Evolutionary conservation across 2,797 vertebrate species (phyloP), one percentile per base, ranked within the genome.

Genomic region (Danio albolineatus): DNA sequence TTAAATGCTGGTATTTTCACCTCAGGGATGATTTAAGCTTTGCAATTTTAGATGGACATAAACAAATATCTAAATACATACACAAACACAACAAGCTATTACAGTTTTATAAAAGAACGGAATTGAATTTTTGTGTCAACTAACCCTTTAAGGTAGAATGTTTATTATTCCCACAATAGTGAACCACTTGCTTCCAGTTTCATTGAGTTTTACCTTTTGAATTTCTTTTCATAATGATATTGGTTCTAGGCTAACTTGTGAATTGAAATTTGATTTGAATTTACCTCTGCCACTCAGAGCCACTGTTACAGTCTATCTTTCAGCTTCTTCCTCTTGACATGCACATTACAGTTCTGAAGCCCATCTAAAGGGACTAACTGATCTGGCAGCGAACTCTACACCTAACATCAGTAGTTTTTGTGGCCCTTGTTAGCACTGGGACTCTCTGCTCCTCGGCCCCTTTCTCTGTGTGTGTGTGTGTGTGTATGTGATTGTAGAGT

Each of bases 401-500:
- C 72, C 53, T 56, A 75, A 81, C 75, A 76, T 73, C 66, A 59
- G 54, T 75, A 62, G 46, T 54, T 86, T 64, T 74, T 64, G 60
- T 83, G 75, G 71, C 67, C 77, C 85, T 86, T 77, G 84, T 86
- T 86, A 86, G 67, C 81, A 84, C 83, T 43, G 71, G 83, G 80
- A 76, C 78, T 82, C 67, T 70, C 19, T 81, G 43, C 82, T n/a
- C 38, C 53, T 70, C 72, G 12, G 6, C 48, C 21, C 44, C 65
- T 76, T 43, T 41, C 46, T 74, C 38, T 65, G 28, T 12, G 16
- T 44, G 41, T 7, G 76, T 41, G 61, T 0, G 51, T 5, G 51
- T 2, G 54, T 80, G 74, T 56, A 44, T 39, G 77, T 53, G 71
- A 71, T 79, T 88, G 89, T 82, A 79, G 90, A 92, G 91, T 92